Base-by-base conservation (phyloP, 2,113 vertebrate genomes). In the Halcyon senegalensis region DNA sequence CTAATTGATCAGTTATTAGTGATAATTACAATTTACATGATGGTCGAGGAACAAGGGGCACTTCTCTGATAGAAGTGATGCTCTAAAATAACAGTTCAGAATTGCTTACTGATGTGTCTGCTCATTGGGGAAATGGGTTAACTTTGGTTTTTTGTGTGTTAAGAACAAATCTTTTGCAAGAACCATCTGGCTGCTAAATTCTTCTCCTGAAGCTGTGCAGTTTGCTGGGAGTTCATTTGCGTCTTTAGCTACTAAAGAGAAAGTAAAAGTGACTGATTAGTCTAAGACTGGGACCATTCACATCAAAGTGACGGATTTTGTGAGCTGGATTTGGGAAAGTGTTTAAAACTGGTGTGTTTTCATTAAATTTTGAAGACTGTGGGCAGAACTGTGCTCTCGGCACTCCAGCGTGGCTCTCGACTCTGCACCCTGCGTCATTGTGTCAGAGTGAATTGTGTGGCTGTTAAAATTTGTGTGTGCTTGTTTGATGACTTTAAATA, bases 211-310 rank as follows among this genome's bases (percentile, higher is more conserved):
- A 95, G 95, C 92, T 80, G 60, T 88, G 94, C 11, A 58, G 62
- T 93, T 97, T 96, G 43, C 95, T 67, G 86, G 64, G 87, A 97
- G 96, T 94, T 96, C 96, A 97, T 96, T 96, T 96, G 87, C 46
- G 84, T 96, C 87, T 95, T 94, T 50, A 96, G 89, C 86, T 86
- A 68, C 96, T 95, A 86, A 96, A 93, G 79, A 92, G 84, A 83
- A 90, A 96, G 90, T 92, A 88, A 93, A 97, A 94, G 93, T 93
- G 93, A 97, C 94, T 95, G 95, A 96, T 96, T 93, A 86, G 93
- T 50, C 84, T 95, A 64, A 90, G 90, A 53, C 90, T 48, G 94
- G 79, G 90, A 89, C 91, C 77, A 5, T 91, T 96, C 93, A 35
- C 92, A 96, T 96, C 94, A 96, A 88, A 94, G 90, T 91, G 95